Base-by-base conservation (phyloP, 2,797 vertebrate genomes). In the Pseudotriccus pelzelni region DNA sequence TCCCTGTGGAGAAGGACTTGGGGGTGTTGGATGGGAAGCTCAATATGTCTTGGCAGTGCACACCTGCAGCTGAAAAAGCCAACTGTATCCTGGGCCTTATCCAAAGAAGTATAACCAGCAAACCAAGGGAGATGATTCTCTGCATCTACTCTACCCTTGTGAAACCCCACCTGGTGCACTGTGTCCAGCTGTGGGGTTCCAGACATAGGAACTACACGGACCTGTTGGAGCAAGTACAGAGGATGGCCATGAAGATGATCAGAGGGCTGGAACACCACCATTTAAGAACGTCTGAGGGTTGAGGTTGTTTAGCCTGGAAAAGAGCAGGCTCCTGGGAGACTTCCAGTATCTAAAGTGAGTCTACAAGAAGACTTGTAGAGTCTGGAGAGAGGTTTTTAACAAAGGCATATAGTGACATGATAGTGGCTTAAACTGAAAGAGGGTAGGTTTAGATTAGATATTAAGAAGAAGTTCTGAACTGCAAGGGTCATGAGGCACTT, bases 401-500 rank as follows among this genome's bases (percentile, higher is more conserved):
- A 41, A 27, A 7, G 10, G 10, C 7, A 4, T 4, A 39, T 41
- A 32, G 14, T 20, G 15, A 36, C 32, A 17, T 0, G 0, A 36
- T 32, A 36, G 41, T n/a, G 22, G 2, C 22, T 12, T 69, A 28
- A 49, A 49, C 15, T 55, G 27, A 75, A 62, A 36, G 22, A 34
- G 17, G 10, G 10, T 2, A 23, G 27, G 23, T 49, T 74, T 68
- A 17, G 5, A 49, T 62, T n/a, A 24, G 23, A 12, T n/a, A 49
- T 28, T 37, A 24, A 32, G 41, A 56, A 49, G 19, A 82, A 69
- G 62, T 43, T 30, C 9, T 49, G 41, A 32, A 28, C 15, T 43
- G 9, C 28, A 36, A 20, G 12, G 14, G 10, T 53, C 34, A 32
- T 32, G 22, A 43, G 23, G 11, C 41, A 21, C 18, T 28, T 55